A percentile compares a stretch with the other conserved stretches of the same genome.
Evolutionary conservation across 2,797 vertebrate genomes (phyloP).

Genomic region (Neomorphus geoffroyi): DNA sequence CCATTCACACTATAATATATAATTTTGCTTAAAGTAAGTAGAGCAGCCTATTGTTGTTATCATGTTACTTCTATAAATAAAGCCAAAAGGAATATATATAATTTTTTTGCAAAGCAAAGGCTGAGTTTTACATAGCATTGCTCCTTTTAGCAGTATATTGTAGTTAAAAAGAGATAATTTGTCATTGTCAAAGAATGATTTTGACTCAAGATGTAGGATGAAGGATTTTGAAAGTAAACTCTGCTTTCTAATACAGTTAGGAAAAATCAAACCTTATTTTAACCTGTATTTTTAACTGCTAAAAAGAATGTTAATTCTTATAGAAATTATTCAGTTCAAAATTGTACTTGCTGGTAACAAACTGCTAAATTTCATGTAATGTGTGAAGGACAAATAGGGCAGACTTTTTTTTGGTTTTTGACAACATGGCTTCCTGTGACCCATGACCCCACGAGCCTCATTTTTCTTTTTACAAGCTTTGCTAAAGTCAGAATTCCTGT

Average conservation of each 20-base stretch:
- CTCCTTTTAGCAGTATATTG: neutral
- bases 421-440: neutral
- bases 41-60: neutral
- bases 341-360: neutral
- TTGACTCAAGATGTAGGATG: neutral
- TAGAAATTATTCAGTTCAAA: neutral
- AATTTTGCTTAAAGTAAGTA: neutral
- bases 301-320: neutral
- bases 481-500: neutral
- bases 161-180: slow-evolving; percentile 32
- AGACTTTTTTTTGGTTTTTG: neutral
- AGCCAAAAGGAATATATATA: neutral
- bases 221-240: slow-evolving; percentile 18
- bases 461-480: neutral
- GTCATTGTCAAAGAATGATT: neutral
- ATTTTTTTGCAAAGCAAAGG: neutral
- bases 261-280: neutral
- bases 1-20: neutral
- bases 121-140: slow-evolving; percentile 10
- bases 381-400: neutral
- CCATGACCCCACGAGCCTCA: fast-evolving
- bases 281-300: neutral
- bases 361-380: neutral
- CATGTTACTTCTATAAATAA: neutral
- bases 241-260: neutral